Base-by-base conservation (phyloP, 2,888 invertebrate species). In the Pterostichus madidus region DNA sequence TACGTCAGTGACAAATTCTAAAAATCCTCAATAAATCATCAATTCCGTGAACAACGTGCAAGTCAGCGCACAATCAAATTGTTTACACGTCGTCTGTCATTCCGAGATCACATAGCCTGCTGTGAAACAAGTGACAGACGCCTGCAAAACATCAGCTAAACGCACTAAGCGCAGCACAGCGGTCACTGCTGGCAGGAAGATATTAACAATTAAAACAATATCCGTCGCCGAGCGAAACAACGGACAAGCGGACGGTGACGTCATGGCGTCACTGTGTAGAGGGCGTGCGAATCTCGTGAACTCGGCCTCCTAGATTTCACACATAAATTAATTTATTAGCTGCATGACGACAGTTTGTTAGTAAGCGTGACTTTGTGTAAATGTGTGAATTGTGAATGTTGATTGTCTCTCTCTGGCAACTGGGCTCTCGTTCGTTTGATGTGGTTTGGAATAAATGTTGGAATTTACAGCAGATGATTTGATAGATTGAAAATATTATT, bases 261-360 rank as follows among this genome's bases (percentile, higher is more conserved):
- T 77, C 77, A 77, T 77, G 53, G 56, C 77, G 53, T 53, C 77
- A 77, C 56, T 56, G 52, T 56, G 52, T 73, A 83, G 76, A 83
- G 83, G 80, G 83, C 83, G 83, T 83, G 83, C 80, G 83, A 83
- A 83, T 83, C 83, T 77, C 39, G 64, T 83, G 83, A 83, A 80
- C 83, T 80, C 77, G 75, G 44, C 75, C 75, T 77, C 76, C 71
- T 64, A 83, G 83, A 83, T 83, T 84, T 83, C 83, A 84, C 79
- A 64, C 68, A 64, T 79, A 79, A 79, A 79, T 79, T 79, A 79
- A 79, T 79, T 79, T 79, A 79, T 79, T 79, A 49, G 64, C 64
- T 49, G 79, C 75, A 77, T 77, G 77, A 77, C 56, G 77, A 77
- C 77, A 77, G 68, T 71, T 44, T 44, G 68, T 44, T 71, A 71